Conservation (phyloP, 1,140 invertebrate genomes). For the Heliconius hewitsoni region DNA sequence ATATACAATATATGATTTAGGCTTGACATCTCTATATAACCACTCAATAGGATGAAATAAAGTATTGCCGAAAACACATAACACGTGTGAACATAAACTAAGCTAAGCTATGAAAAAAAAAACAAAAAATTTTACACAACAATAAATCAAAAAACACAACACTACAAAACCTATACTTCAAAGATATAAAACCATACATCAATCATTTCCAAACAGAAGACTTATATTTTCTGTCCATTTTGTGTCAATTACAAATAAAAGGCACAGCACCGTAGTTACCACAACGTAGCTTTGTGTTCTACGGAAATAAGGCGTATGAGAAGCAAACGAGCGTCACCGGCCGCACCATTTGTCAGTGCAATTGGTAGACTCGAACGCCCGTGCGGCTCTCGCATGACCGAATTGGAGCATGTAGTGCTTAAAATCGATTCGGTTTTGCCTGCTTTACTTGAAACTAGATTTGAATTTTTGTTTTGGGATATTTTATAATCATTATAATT, state of each 20-base stretch:
- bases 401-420: conserved; percentile 2
- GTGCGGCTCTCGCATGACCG: conserved; percentile 1
- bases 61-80: too few relatives aligned
- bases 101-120: too few relatives aligned
- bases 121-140: too few relatives aligned
- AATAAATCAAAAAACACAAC: too few relatives aligned
- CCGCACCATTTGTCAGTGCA: conserved; percentile 25
- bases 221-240: neutral
- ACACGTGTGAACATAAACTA: too few relatives aligned
- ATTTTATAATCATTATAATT: neutral
- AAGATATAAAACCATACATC: neutral
- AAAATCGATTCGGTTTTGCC: conserved; percentile 4
- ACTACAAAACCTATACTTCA: neutral
- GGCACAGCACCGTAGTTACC: neutral
- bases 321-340: conserved; percentile 22
- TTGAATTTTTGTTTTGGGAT: neutral
- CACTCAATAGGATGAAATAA: too few relatives aligned
- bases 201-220: neutral
- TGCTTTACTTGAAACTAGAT: neutral
- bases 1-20: too few relatives aligned
- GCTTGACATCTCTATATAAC: neutral
- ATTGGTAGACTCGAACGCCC: conserved; percentile 10
- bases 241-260: conserved; percentile 9
- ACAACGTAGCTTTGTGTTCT: conserved; percentile 15
- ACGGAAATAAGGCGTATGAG: conserved; percentile 17